Evolutionary conservation across 2,888 invertebrate species (phyloP).

Genomic region (Metellina segmentata): DNA sequence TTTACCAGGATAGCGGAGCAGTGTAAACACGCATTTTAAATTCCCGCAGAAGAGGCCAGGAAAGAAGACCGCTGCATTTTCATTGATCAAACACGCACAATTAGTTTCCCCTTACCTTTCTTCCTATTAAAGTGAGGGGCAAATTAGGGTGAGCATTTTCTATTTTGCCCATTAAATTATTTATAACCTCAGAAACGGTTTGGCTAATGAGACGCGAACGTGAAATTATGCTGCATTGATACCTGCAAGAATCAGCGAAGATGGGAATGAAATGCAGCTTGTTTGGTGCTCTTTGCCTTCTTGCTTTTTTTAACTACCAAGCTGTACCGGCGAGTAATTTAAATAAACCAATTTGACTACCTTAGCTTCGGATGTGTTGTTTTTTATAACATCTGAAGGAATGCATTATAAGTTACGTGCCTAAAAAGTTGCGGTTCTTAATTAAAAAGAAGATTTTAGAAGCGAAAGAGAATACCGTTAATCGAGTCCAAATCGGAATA

Average conservation of each 20-base stretch:
- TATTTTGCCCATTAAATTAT: not conserved
- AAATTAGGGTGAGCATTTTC: not conserved
- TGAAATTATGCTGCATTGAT: not conserved
- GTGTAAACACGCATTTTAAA: not conserved
- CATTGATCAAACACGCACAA: not conserved
- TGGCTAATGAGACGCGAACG: not conserved
- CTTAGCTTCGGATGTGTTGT: not conserved
- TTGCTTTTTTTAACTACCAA: not conserved
- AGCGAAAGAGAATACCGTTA: too few relatives aligned
- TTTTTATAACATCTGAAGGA: not conserved
- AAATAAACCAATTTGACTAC: not conserved
- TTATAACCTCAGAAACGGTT: not conserved
- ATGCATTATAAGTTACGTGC: too few relatives aligned
- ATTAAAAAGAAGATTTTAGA: too few relatives aligned
- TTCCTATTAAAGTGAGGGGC: not conserved
- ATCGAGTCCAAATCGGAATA: too few relatives aligned
- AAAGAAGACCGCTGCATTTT: not conserved
- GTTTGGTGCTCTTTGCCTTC: not conserved
- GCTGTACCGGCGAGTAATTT: not conserved
- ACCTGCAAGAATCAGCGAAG: not conserved
- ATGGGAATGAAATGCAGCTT: not conserved
- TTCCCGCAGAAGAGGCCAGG: not conserved
- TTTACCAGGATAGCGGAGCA: too few relatives aligned
- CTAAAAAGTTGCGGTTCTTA: too few relatives aligned
- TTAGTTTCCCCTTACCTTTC: not conserved